These are phyloP conservation scores for Lasiommata megera DNA, from an alignment of 2,888 invertebrate genomes.

Conservation along the genomic window DNA sequence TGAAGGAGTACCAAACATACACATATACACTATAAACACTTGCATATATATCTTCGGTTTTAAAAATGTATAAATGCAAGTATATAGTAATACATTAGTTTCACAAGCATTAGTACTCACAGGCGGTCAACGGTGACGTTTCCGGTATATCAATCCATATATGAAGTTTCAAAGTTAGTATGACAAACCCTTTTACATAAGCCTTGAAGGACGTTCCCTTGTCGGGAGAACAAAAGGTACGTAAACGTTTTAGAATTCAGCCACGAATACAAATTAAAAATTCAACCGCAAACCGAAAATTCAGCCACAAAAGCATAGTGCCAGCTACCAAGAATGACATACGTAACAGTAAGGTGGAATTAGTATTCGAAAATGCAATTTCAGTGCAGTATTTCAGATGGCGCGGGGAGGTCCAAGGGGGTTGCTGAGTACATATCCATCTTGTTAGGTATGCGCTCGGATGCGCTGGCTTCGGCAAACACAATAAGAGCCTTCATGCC, in stretches of 20 bases:
- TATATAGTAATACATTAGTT: no score
- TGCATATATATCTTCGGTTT: no score
- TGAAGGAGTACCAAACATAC: no score
- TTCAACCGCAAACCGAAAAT: conserved; percentile 29
- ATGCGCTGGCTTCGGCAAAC: conserved; percentile 80
- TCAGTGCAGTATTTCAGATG: conserved; percentile 65
- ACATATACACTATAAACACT: no score
- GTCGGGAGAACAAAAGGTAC: not conserved
- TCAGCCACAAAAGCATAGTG: conserved; percentile 35
- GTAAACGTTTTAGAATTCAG: not conserved
- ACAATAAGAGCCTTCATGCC: conserved; percentile 76
- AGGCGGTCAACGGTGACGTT: no score
- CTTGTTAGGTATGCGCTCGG: conserved; percentile 81
- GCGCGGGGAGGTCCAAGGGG: conserved; percentile 64
- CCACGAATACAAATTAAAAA: conserved; percentile 5
- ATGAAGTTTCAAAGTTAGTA: no score
- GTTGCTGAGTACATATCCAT: conserved; percentile 76
- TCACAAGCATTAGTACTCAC: no score
- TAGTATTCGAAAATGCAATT: conserved; percentile 80
- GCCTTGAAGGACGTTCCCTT: no score
- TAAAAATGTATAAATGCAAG: no score
- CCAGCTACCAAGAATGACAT: conserved; percentile 33
- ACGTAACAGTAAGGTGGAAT: conserved; percentile 58
- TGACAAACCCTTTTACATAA: no score
- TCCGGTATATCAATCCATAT: no score